Base-by-base conservation (phyloP, 2,113 vertebrate species). In the Galbula dea region DNA sequence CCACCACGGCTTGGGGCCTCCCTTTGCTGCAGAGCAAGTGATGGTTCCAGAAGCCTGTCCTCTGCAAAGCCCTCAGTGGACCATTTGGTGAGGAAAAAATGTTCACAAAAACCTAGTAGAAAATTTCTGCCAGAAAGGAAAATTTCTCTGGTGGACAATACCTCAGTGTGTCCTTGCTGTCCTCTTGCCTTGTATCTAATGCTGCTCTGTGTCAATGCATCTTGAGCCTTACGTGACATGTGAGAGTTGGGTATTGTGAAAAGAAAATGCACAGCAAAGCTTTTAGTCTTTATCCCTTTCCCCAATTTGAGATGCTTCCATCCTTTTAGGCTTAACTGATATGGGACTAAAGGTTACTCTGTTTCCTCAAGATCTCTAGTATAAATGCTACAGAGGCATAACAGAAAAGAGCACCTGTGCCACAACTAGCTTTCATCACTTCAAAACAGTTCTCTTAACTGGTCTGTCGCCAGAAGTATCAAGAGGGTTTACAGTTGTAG, bases 1-100 rank as follows among this genome's bases (percentile, higher is more conserved):
- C 16, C 37, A 15, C 22, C 6, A 16, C 39, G 15, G 5, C 36
- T 58, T 1, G 2, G 13, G 41, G 12, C 0, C 6, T 37, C 5
- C 16, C 17, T 83, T 52, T 52, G 36, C 30, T 34, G 9, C 24
- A 58, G 37, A 11, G 27, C 27, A 29, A 12, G 15, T 13, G n/a
- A 24, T 12, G 30, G 39, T 14, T 12, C 6, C 27, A 19, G 15
- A 59, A 55, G 34, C 6, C 21, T 57, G 29, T 8, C 39, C 7
- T 66, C 24, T 83, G 10, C 9, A 8, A 3, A 1, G 2, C 55
- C 27, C 12, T 15, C 13, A 22, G 20, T 12, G 20, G 11, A 32
- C 29, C 78, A 13, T 63, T 63, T 46, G 34, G 8, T 41, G 54
- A 39, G n/a, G 48, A 3, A 32, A n/a, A 91, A 87, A 45, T 4